Conservation (phyloP, 2,113 vertebrate species). For the Proterorhinus semilunaris region DNA sequence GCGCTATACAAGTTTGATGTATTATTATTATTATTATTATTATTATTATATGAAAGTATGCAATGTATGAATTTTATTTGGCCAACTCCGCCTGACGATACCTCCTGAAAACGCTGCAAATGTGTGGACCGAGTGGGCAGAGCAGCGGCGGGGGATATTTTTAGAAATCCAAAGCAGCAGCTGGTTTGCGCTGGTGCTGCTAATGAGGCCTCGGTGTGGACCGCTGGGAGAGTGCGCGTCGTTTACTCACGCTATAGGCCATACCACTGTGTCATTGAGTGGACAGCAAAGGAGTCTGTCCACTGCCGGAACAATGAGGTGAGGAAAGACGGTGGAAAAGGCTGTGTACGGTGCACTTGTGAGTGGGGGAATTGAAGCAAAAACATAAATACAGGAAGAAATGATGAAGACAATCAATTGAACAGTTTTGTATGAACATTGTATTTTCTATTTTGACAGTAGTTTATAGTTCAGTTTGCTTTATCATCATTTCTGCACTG, state of each 20-base stretch:
- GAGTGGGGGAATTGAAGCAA: too few relatives aligned
- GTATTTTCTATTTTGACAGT: too few relatives aligned
- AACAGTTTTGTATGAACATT: too few relatives aligned
- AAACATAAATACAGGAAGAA: too few relatives aligned
- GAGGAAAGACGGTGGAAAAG: background rate
- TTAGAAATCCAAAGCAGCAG: slow-evolving; percentile 37
- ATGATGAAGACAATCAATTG: too few relatives aligned
- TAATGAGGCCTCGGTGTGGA: slow-evolving; percentile 50
- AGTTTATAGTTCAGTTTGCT: too few relatives aligned
- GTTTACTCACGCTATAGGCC: slow-evolving; percentile 4
- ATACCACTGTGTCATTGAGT: background rate
- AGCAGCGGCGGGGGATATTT: slow-evolving; percentile 33
- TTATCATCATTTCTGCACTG: too few relatives aligned
- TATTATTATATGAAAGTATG: too few relatives aligned
- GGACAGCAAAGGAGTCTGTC: background rate
- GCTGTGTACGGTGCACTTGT: background rate
- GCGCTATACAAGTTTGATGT: too few relatives aligned
- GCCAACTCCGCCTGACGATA: background rate
- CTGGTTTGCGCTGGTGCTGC: slow-evolving; percentile 39
- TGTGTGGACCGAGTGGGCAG: slow-evolving; percentile 25
- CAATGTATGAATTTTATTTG: background rate
- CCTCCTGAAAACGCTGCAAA: slow-evolving; percentile 6
- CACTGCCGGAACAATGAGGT: background rate
- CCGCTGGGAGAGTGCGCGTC: background rate
- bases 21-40: too few relatives aligned